Base-by-base conservation (phyloP, 2,797 vertebrate genomes). In the Rhinella marina region DNA sequence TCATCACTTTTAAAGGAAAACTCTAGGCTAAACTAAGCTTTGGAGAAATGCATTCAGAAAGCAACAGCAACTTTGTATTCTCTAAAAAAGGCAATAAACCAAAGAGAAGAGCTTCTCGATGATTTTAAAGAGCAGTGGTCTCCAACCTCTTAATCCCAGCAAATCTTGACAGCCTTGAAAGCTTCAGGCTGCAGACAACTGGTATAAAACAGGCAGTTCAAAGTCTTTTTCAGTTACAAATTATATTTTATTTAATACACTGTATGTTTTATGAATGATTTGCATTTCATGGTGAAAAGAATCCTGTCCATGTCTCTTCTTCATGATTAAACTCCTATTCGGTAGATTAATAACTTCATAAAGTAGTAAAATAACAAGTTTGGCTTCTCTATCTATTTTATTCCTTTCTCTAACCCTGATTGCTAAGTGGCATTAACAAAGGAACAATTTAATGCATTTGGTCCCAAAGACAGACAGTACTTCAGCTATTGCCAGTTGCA, bases 1-100 rank as follows among this genome's bases (percentile, higher is more conserved):
- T 32, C 57, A 76, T 62, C 56, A 50, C 32, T 76, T 66, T 66
- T 41, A 25, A 73, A 73, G 52, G 57, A 84, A 68, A 75, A 13
- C 25, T 32, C 7, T n/a, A 2, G 0, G 32, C 23, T 75, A n/a
- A 23, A 84, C 19, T 59, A 10, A 70, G 13, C 8, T 75, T 61
- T 61, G 50, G 54, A 75, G 54, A 52, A 62, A 27, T 21, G n/a
- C 9, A 21, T 64, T 25, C 1, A 52, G 21, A n/a, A 75, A 50
- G 57, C 12, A 50, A 76, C 25, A 19, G 72, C 48, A 7, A 10
- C 21, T 59, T 8, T 75, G 7, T 59, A 23, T 57, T 52, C 19
- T 19, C n/a, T 70, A 19, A n/a, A 7, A 12, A 3, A 27, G 12
- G 29, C 48, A 56, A 57, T 9, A 57, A 52, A 77, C 11, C 21